These are phyloP conservation scores for Triplophysa yarkandensis DNA, from an alignment of 2,797 vertebrate genomes.

Conservation along the genomic window DNA sequence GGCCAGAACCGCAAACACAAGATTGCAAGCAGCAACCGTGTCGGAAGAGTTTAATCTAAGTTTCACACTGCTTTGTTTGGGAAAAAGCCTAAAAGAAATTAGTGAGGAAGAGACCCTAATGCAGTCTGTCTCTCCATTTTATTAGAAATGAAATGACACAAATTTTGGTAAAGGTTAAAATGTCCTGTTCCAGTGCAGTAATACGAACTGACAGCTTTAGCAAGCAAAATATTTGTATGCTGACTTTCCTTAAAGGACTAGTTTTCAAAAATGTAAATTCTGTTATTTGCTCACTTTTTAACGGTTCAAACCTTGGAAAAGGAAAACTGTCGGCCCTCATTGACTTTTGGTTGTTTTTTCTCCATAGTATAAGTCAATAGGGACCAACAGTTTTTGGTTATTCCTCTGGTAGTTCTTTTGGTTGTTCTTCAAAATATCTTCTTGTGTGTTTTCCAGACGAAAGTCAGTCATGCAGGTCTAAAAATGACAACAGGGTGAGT, in stretches of 20 bases:
- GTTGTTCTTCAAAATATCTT: too few species aligned
- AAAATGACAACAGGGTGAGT: too few species aligned
- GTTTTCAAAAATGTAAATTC: too few species aligned
- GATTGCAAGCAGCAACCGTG: constrained; percentile 51
- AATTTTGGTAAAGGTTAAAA: background rate
- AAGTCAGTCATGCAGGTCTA: too few species aligned
- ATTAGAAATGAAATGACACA: background rate
- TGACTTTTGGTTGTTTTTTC: too few species aligned
- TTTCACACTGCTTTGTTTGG: constrained; percentile 41
- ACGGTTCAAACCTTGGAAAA: too few species aligned
- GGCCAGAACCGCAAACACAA: constrained; percentile 31
- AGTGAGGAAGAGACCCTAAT: background rate
- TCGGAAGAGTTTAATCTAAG: constrained; percentile 55
- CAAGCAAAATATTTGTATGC: background rate
- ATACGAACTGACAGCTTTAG: constrained; percentile 1
- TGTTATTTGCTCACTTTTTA: too few species aligned
- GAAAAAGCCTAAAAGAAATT: constrained; percentile 18
- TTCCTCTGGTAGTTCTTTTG: too few species aligned
- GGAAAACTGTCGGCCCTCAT: too few species aligned
- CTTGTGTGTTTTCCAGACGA: too few species aligned
- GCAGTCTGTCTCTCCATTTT: background rate
- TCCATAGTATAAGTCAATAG: too few species aligned
- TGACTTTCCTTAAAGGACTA: background rate
- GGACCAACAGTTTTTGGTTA: too few species aligned
- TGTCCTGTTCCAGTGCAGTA: background rate